Evolutionary conservation across 2,888 invertebrate genomes (phyloP).

Genomic region (Drosophila sordidula): DNA sequence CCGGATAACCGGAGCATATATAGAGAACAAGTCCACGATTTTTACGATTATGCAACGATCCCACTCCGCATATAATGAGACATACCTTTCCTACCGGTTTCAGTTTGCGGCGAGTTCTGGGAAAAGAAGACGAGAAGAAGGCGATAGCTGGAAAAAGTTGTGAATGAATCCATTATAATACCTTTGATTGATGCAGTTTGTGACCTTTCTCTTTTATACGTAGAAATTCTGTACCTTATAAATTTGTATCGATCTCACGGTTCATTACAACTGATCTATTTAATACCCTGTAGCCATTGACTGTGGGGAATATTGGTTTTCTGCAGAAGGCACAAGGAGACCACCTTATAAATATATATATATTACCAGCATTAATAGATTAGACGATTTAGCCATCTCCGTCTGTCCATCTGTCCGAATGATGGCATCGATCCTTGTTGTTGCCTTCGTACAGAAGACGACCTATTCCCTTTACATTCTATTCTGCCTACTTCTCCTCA

Average conservation of each 20-base stretch:
- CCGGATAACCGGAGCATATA: conserved; percentile 52
- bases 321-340: no score
- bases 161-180: conserved; percentile 30
- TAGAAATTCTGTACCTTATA: background rate
- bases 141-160: conserved; percentile 1
- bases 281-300: background rate
- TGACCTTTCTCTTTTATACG: conserved; percentile 13
- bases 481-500: no score
- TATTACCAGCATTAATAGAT: no score
- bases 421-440: no score
- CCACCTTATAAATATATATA: background rate
- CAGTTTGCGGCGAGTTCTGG: conserved; percentile 1
- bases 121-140: conserved; percentile 14
- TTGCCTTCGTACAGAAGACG: no score
- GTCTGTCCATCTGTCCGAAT: no score
- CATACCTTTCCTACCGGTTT: background rate
- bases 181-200: conserved; percentile 1
- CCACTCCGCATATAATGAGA: background rate
- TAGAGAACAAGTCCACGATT: conserved; percentile 6
- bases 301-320: background rate
- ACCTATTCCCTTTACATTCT: no score
- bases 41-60: conserved; percentile 7
- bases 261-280: background rate
- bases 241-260: background rate
- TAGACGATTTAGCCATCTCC: no score